Base-by-base conservation (phyloP, 1,140 invertebrate species). In the Bombus confusus region DNA sequence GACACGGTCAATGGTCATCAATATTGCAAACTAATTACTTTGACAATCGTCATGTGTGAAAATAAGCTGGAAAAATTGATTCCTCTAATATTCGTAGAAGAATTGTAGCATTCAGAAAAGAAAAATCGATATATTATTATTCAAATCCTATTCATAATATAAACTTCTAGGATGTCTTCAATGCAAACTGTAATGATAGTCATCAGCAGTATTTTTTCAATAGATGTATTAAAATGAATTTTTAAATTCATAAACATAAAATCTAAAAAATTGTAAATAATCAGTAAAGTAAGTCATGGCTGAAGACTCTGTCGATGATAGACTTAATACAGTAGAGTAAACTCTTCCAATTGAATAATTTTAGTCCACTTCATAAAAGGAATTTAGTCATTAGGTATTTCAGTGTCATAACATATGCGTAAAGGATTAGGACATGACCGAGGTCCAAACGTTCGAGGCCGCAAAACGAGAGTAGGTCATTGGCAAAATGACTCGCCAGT, bases 381-480 rank as follows among this genome's bases (percentile, higher is more conserved):
- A 52, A 52, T 52, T 52, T 52, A 52, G 59, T 57, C 41, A 62
- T 82, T 86, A 82, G 66, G 37, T 72, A 25, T 41, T 43, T 34
- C 43, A 39, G 34, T 69, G 57, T 34, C 80, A 39, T 76, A 39
- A 68, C 37, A 68, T 43, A 25, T 72, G 59, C 59, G 18, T 47
- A 6, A 39, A 78, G 41, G 68, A 83, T 83, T 71, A 31, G n/a
- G 31, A 71, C 43, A 28, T 3, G 34, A 83, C 62, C 73, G 66
- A 62, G 34, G 43, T 72, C 13, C 41, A 25, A 83, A 72, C 43
- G 31, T 18, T 15, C 31, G 18, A 75, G 34, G 15, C 39, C 52
- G 72, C 34, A 68, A 37, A 82, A 75, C 12, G 28, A 59, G 39
- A 59, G 62, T 86, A n/a, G 57, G 72, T 76, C 72, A 76, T 43